Percentiles rank a stretch among this genome's conserved stretches.
phyloP scores from a whole-genome alignment of 2,797 vertebrate species.

The Cirrhinus molitorella region DNA sequence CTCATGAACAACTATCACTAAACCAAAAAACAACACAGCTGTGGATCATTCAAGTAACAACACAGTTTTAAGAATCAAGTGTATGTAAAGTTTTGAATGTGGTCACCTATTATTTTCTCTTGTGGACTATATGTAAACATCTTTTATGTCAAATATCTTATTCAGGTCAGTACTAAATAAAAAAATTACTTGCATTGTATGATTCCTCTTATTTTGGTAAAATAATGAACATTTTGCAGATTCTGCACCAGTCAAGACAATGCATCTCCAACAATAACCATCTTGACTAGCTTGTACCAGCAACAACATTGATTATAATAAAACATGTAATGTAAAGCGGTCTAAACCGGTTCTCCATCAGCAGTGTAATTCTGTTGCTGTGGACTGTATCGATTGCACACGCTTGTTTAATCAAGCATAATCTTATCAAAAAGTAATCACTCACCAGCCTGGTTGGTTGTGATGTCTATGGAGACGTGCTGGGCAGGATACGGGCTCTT shows the following conservation, averaged over 20 bases:
- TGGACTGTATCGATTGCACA: neutral
- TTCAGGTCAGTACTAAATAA: too few relatives aligned
- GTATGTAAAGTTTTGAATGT: too few relatives aligned
- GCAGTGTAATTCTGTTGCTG: neutral
- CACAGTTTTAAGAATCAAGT: too few relatives aligned
- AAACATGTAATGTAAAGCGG: neutral
- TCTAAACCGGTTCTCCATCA: neutral
- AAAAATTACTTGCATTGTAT: too few relatives aligned
- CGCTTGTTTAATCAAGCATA: conserved; percentile 5
- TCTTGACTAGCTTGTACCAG: neutral
- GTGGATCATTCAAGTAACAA: too few relatives aligned
- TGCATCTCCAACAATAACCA: neutral
- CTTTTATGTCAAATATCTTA: too few relatives aligned
- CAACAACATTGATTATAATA: neutral
- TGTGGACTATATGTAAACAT: too few relatives aligned
- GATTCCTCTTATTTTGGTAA: too few relatives aligned
- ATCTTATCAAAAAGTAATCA: conserved; percentile 12
- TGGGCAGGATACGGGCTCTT: conserved; percentile 96
- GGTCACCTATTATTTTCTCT: too few relatives aligned
- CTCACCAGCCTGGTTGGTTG: conserved; percentile 98
- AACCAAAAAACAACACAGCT: too few relatives aligned
- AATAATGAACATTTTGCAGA: too few relatives aligned
- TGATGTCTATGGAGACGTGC: conserved; percentile 95
- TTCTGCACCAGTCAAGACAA: neutral
- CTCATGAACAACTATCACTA: too few relatives aligned